Conservation (phyloP, 2,113 vertebrate species). For the Empidonax traillii region DNA sequence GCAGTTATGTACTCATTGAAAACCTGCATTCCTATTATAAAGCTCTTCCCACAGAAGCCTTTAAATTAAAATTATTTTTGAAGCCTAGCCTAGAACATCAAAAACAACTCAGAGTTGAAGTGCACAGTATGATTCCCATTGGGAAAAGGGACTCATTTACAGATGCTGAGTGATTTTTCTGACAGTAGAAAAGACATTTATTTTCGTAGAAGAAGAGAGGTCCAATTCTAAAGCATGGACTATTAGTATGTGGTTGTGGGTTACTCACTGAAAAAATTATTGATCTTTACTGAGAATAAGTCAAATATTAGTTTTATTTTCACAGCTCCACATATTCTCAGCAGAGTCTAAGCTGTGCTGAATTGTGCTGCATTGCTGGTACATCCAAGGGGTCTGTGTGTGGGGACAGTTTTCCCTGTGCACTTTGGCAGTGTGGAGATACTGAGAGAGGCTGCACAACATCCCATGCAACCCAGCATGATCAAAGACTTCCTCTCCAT, state of each 20-base stretch:
- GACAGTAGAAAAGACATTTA: not conserved
- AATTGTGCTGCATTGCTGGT: rapidly evolving
- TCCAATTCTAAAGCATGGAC: not conserved
- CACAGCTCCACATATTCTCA: not conserved
- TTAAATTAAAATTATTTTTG: constrained; percentile 50
- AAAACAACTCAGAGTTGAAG: constrained; percentile 60
- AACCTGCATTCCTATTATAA: constrained; percentile 35
- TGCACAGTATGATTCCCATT: not conserved
- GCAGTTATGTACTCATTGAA: constrained; percentile 22
- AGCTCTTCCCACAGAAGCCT: constrained; percentile 29
- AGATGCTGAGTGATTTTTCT: not conserved
- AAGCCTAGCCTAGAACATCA: constrained; percentile 52
- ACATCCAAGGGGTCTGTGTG: rapidly evolving
- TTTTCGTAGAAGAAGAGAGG: not conserved
- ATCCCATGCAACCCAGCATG: rapidly evolving
- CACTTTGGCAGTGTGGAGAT: rapidly evolving
- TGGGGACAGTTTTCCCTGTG: not conserved
- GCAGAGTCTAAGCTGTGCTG: not conserved
- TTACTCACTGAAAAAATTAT: not conserved
- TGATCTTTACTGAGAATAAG: not conserved
- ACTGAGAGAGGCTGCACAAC: no score
- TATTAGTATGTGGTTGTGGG: not conserved
- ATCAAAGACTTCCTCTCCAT: not conserved
- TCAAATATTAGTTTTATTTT: not conserved
- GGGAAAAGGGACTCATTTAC: constrained; percentile 27